Evolutionary conservation across 2,888 invertebrate species (phyloP), one percentile per base, ranked within the genome.

Genomic region (Philereme transversata): DNA sequence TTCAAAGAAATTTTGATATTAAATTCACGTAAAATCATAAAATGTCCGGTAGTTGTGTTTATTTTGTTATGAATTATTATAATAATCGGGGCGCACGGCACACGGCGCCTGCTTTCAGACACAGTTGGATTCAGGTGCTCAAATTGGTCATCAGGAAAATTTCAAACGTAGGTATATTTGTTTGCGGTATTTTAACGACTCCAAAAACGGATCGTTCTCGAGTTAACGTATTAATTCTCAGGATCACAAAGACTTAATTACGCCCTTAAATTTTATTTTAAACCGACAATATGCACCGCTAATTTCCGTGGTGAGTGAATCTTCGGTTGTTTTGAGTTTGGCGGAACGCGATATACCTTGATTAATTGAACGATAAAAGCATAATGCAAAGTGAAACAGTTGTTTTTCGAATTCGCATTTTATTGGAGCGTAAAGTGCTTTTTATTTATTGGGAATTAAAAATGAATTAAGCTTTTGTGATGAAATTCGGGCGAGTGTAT

Each of bases 201-300:
- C 81, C 79, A 68, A 78, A 78, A 82, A 81, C 76, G 78, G 77
- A 79, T 76, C 77, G 77, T 70, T 75, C 75, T 75, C 75, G 74
- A 78, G 76, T 79, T 79, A 80, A 79, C 78, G 81, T 83, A 87
- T 89, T 86, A 80, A 87, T 87, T 86, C 79, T 81, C 81, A 83
- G 82, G 83, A 86, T 84, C 84, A 85, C 78, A 81, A 87, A 83
- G 82, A 81, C 78, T 90, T 84, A 88, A 81, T 86, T 84, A 81
- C 87, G 71, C 81, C 80, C 83, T 90, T 86, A 88, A 86, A 83
- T 87, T 87, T 88, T 86, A 86, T 88, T 89, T 84, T 83, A 78
- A 86, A 83, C 86, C 84, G 81, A 86, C 87, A 86, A 79, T 86
- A 83, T 82, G 86, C 53, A 56, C 62, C 66, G 51, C 65, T 72